phyloP scores from a whole-genome alignment of 2,113 vertebrate species.

The Nettapus auritus region DNA sequence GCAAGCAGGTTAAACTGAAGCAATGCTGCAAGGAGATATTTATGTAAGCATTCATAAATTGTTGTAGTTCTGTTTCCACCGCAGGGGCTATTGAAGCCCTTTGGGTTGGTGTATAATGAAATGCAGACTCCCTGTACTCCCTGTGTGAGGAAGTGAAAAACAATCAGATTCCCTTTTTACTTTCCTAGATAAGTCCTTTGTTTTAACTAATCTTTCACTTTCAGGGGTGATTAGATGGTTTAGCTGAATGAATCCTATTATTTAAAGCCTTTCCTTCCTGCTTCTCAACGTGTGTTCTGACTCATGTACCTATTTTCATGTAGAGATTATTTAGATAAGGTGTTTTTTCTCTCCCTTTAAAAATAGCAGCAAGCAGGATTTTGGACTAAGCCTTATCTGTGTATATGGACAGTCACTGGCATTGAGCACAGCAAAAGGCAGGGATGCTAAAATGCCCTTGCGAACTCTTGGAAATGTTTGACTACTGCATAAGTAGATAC shows the following conservation, averaged over 20 bases:
- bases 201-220: slow-evolving; percentile 56
- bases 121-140: not conserved
- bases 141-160: not conserved
- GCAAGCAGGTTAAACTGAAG: not conserved
- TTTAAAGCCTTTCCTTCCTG: slow-evolving; percentile 23
- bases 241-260: slow-evolving; percentile 52
- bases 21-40: not conserved
- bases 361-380: not conserved
- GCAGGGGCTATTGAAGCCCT: not conserved
- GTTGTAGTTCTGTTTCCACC: not conserved
- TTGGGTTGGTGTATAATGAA: not conserved
- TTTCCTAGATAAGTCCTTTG: not conserved
- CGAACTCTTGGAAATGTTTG: not conserved
- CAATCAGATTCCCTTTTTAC: not conserved
- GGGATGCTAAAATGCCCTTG: rapidly evolving
- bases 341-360: not conserved
- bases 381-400: not conserved
- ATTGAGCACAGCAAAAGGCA: not conserved
- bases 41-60: not conserved
- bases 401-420: not conserved
- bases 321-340: not conserved
- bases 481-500: not conserved
- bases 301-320: slow-evolving; percentile 1
- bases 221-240: slow-evolving; percentile 33
- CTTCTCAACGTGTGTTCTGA: not conserved